Evolutionary conservation across 2,113 vertebrate genomes (phyloP), one percentile per base, ranked within the genome.

Genomic region (Xenopus borealis): DNA sequence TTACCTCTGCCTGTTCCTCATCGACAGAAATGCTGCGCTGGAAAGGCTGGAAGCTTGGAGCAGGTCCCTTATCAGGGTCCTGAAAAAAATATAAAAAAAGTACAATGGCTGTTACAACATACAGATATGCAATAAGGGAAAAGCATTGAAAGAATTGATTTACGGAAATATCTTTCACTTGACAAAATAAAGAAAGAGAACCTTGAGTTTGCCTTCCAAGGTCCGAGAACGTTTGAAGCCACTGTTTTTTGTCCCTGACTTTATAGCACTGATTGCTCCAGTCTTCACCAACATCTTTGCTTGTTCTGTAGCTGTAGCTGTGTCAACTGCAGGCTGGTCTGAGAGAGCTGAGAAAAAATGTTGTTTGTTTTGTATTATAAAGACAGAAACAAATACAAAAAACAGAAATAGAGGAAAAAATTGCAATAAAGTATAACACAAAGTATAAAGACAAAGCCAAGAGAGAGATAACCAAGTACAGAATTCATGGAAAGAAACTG

Each of bases 251-350:
- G 94, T 97, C 78, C 96, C 95, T 0, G 94, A 94, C 76, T 95
- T 96, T 82, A 96, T 96, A 77, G 95, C 95, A 45, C 95, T 97
- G 81, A 97, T 97, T 53, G 94, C 95, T 10, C 95, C 95, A 0
- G 94, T 93, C 80, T 97, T 97, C 81, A 97, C 93, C 67, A 96
- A 89, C 93, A 93, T 95, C 81, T 97, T 97, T 4, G 95, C 95
- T 81, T 96, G 95, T 69, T 96, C 94, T 0, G 95, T 96, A 0
- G 95, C 95, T 0, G 93, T 95, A 10, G 95, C 95, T 0, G 94
- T 96, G 83, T 97, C 95, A 79, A 97, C 88, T 3, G 94, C 91
- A 0, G 95, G 95, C 82, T 97, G 95, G 83, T 97, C 95, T 0
- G 94, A 96, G 71, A 96, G 81, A 5, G 94, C 95, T 77, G 80